Percentiles rank a stretch among this genome's conserved stretches.
Evolutionary conservation across 2,797 vertebrate genomes (phyloP).

Genomic region (Pygocentrus nattereri): DNA sequence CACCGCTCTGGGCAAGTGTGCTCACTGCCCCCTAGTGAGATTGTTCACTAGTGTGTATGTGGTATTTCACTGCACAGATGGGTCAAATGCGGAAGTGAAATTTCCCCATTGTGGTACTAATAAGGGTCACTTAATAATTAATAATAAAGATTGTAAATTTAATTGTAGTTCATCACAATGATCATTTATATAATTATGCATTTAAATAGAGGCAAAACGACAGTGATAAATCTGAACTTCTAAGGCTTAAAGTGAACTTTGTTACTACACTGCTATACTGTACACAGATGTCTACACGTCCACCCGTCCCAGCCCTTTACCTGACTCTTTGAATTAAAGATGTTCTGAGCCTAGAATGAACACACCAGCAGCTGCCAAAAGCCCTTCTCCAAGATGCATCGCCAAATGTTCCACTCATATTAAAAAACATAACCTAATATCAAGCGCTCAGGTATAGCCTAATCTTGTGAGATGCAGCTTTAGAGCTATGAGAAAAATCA

Average conservation of each 20-base stretch:
- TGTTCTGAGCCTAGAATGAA: not conserved
- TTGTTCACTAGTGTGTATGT: too few species aligned
- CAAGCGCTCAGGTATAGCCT: not conserved
- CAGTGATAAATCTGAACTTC: not conserved
- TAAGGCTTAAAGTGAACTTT: not conserved
- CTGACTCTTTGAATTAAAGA: conserved; percentile 15
- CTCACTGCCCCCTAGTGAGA: too few species aligned
- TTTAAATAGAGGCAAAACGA: not conserved
- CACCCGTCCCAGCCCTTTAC: not conserved
- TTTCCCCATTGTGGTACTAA: too few species aligned
- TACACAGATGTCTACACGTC: not conserved
- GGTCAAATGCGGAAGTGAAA: too few species aligned
- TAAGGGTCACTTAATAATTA: too few species aligned
- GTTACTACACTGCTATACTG: not conserved
- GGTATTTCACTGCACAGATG: too few species aligned
- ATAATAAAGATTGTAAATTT: too few species aligned
- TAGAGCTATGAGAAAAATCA: not conserved
- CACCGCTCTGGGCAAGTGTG: too few species aligned
- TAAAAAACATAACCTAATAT: conserved; percentile 9
- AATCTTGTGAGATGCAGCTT: conserved; percentile 5
- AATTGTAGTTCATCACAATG: too few species aligned
- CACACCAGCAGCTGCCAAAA: not conserved
- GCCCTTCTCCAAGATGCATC: not conserved
- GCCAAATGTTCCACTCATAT: conserved; percentile 9
- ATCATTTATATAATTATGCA: too few species aligned